Evolutionary conservation across 2,797 vertebrate genomes (phyloP).

Genomic region (Neoniphon sammara): DNA sequence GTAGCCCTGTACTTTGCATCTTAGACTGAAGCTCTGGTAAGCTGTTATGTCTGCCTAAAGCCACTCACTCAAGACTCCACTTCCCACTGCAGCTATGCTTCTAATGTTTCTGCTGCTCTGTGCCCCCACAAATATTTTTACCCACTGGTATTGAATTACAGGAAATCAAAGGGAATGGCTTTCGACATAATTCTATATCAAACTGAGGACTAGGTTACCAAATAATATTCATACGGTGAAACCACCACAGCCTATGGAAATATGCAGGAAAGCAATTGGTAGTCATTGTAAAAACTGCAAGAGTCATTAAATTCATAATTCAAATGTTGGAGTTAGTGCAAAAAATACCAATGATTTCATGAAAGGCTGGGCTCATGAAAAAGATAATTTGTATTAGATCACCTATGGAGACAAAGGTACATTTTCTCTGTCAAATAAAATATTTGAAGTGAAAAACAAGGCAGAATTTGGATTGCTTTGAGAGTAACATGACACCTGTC

Average conservation of each 20-base stretch:
- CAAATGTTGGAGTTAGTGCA: constrained; percentile 6
- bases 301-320: constrained; percentile 29
- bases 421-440: constrained; percentile 34
- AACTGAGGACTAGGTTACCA: constrained; percentile 82
- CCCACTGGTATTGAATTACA: constrained; percentile 94
- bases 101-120: constrained; percentile 86
- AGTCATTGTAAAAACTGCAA: constrained; percentile 57
- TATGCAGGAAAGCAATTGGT: constrained; percentile 63
- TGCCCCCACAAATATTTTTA: constrained; percentile 94
- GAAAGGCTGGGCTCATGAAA: constrained; percentile 11
- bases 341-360: constrained; percentile 6
- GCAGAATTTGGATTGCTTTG: constrained; percentile 34
- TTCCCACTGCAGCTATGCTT: constrained; percentile 79
- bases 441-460: constrained; percentile 1
- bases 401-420: neutral
- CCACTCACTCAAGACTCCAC: constrained; percentile 81
- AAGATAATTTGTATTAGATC: neutral
- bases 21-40: constrained; percentile 75
- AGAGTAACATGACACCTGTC: constrained; percentile 66
- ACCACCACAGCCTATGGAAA: constrained; percentile 65
- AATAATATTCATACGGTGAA: constrained; percentile 80
- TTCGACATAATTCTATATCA: constrained; percentile 87
- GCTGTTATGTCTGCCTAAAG: constrained; percentile 77
- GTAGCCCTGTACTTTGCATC: constrained; percentile 74
- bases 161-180: constrained; percentile 92